Percentiles rank a stretch among this genome's conserved stretches.
These are phyloP conservation scores for Mormyrus iriodes DNA, from an alignment of 2,113 vertebrate species.

Conservation along the genomic window DNA sequence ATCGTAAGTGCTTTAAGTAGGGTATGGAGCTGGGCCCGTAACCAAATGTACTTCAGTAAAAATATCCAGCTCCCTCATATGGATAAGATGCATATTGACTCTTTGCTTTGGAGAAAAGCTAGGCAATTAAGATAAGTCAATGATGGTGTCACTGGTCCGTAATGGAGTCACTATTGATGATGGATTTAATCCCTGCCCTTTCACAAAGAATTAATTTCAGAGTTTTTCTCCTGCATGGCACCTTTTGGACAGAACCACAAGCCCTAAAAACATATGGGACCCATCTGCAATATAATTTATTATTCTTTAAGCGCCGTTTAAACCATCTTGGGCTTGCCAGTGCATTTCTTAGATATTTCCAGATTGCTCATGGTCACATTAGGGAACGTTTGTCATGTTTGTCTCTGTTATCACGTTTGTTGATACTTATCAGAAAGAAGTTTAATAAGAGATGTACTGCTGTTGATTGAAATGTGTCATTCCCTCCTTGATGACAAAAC, in stretches of 20 bases:
- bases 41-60: not conserved
- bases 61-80: not conserved
- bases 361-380: constrained; percentile 5
- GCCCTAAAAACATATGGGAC: constrained; percentile 14
- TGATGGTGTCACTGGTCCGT: not conserved
- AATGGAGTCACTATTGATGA: not conserved
- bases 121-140: not conserved
- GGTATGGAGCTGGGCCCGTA: not conserved
- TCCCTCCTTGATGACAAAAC: not conserved
- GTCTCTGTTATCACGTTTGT: not conserved
- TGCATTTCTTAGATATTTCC: constrained; percentile 15
- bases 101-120: not conserved
- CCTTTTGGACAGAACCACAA: constrained; percentile 8
- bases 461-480: not conserved
- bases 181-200: not conserved
- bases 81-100: not conserved
- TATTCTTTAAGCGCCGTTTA: constrained; percentile 22
- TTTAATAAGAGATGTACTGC: not conserved
- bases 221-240: not conserved
- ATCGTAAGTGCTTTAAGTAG: not conserved
- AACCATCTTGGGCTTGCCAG: not conserved
- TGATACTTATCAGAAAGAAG: not conserved
- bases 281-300: constrained; percentile 19
- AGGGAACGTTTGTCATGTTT: constrained; percentile 1
- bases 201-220: not conserved